Percentiles rank a stretch among this genome's conserved stretches.
Evolutionary conservation across 2,888 invertebrate species (phyloP).

Genomic region (Dichetophora obliterata): DNA sequence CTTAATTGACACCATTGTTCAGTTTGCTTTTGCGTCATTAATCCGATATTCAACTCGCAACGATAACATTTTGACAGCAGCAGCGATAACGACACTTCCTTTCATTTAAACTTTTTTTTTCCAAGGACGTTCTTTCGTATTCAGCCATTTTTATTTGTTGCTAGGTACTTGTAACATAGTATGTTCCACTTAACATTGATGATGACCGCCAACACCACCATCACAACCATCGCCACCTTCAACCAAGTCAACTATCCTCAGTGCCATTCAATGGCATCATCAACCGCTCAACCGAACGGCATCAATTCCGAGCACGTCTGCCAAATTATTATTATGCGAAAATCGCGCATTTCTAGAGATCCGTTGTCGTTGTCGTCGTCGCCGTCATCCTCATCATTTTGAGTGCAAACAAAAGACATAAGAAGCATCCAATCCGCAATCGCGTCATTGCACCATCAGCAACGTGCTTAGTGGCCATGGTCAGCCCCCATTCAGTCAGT

Average conservation of each 20-base stretch:
- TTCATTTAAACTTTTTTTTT: neutral
- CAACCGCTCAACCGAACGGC: conserved; percentile 2
- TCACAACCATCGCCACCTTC: neutral
- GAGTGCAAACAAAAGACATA: conserved; percentile 44
- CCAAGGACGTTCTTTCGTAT: neutral
- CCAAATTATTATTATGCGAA: conserved; percentile 68
- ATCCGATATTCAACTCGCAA: conserved; percentile 20
- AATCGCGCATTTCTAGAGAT: conserved; percentile 32
- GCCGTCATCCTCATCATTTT: conserved; percentile 5
- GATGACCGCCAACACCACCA: neutral
- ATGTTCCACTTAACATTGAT: neutral
- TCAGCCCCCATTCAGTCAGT: neutral
- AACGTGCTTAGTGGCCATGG: neutral
- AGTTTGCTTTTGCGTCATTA: conserved; percentile 58
- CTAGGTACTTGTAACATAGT: neutral
- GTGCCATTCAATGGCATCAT: conserved; percentile 40
- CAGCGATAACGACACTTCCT: conserved; percentile 26
- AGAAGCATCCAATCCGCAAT: conserved; percentile 50
- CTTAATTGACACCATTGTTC: conserved; percentile 65
- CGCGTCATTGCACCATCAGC: conserved; percentile 10
- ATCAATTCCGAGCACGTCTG: conserved; percentile 64
- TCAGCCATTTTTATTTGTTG: neutral
- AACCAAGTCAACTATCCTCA: neutral
- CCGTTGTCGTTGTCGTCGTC: neutral
- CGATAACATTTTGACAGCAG: conserved; percentile 34